Base-by-base conservation (phyloP, 2,888 invertebrate genomes). In the Calameuta filiformis region DNA sequence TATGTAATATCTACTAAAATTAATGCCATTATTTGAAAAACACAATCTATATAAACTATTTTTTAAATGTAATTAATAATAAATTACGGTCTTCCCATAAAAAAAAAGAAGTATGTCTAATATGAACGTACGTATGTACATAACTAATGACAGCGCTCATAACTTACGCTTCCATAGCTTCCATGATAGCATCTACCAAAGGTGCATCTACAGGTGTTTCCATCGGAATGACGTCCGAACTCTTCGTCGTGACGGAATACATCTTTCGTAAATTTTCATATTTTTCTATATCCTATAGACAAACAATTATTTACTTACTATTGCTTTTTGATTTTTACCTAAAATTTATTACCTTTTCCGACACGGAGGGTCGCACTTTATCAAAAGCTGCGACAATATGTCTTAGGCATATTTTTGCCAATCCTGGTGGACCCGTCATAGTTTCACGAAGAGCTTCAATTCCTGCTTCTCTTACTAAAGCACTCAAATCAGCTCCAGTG, bases 401-500 rank as follows among this genome's bases (percentile, higher is more conserved):
- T 79, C 94, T 93, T 80, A 95, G 92, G n/a, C 94, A 93, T 1
- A 93, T 93, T 76, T 93, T 92, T 0, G 89, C 83, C 56, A 90
- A 87, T 69, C 83, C 89, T 1, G 93, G 92, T 3, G 92, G 93
- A 82, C 92, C 92, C 3, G 93, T 91, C 85, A 98, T 95, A 79
- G 95, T 94, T 84, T 96, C 96, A 78, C 96, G 95, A 73, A 99
- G 92, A 0, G 98, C 95, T 83, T 95, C 93, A 69, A 97, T 94
- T 0, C 97, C 96, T 0, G 99, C 97, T 88, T 98, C 97, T 84
- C 97, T 94, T 0, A 99, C 96, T 76, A 99, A 92, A 0, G 98
- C 97, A 1, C 97, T 96, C 78, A 99, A 92, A 93, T 99, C 99
- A 0, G 99, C 99, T 31, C 99, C 99, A 0, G 98, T 97, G 89